Conservation (phyloP, 2,888 invertebrate species). For the Sipha maydis region DNA sequence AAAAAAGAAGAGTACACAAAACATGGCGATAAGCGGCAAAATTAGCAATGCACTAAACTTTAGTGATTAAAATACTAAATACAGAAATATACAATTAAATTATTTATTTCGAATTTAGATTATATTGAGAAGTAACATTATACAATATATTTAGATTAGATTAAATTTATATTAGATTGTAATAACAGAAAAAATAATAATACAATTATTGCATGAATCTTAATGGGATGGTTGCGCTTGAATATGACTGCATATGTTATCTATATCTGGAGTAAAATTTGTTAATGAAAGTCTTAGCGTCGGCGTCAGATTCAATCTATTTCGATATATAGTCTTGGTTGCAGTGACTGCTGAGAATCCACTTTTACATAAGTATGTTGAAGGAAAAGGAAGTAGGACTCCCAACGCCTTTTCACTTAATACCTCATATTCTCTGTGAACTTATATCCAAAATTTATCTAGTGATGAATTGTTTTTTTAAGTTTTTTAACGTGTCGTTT, state of each 20-base stretch:
- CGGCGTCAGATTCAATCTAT: slow-evolving; percentile 30
- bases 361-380: too few species aligned
- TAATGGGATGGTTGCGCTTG: slow-evolving; percentile 30
- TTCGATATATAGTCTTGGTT: too few species aligned
- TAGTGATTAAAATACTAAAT: slow-evolving; percentile 36
- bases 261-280: slow-evolving; percentile 40
- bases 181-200: too few species aligned
- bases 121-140: slow-evolving; percentile 33
- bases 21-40: slow-evolving; percentile 24
- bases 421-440: slow-evolving; percentile 1
- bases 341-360: too few species aligned
- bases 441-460: slow-evolving; percentile 8
- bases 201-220: too few species aligned
- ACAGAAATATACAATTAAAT: slow-evolving; percentile 22
- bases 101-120: slow-evolving; percentile 39
- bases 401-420: slow-evolving; percentile 17
- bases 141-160: slow-evolving; percentile 12
- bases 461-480: slow-evolving; percentile 7
- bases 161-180: slow-evolving; percentile 36
- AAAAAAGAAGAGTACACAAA: slow-evolving; percentile 25
- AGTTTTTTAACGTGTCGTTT: slow-evolving; percentile 5
- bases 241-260: slow-evolving; percentile 40
- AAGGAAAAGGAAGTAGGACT: slow-evolving; percentile 11
- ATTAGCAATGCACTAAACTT: slow-evolving; percentile 16
- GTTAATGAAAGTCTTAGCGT: slow-evolving; percentile 40